Base-by-base conservation (phyloP, 2,888 invertebrate species). In the Harpalus rubripes region DNA sequence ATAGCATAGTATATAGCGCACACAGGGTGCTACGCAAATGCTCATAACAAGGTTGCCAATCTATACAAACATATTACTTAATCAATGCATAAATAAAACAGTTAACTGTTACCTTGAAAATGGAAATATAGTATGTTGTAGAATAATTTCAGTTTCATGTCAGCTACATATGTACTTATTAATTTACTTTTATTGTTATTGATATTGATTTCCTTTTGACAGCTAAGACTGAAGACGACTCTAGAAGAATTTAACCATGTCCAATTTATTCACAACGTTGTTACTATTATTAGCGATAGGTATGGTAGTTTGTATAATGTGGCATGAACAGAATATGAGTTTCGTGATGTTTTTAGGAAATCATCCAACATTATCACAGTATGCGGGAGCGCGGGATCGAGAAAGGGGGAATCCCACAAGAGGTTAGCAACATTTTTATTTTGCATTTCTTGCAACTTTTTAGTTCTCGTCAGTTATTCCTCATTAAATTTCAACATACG, bases 341-440 rank as follows among this genome's bases (percentile, higher is more conserved):
- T 3, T n/a, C n/a, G 52, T 72, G 26, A 58, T 72, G 68, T 59
- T 83, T 32, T 16, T 41, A 85, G 85, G 85, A 59, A 39, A 84
- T 22, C 16, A 78, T 32, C 59, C 44, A 4, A 72, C 58, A 16
- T 32, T 61, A 56, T 79, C 85, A 80, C 85, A 85, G 41, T 85
- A 80, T 85, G 85, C 80, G 85, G 88, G 89, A 86, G 86, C 87
- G 16, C 87, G 88, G 85, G 89, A 89, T 68, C 84, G 89, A 85
- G 86, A 88, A 84, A 84, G 88, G 76, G 89, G 88, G 80, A 88
- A 88, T 85, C 89, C 89, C 10, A 86, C 88, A 61, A 89, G 89
- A 90, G 90, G 90, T 90, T 88, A 86, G 87, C n/a, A 56, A 68
- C 4, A 6, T 58, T 26, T 56, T 7, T 44, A 18, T 52, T 18